Evolutionary conservation across 92 coral and sea anemone species (phyloP).

Genomic region (Parazoanthus darwini): DNA sequence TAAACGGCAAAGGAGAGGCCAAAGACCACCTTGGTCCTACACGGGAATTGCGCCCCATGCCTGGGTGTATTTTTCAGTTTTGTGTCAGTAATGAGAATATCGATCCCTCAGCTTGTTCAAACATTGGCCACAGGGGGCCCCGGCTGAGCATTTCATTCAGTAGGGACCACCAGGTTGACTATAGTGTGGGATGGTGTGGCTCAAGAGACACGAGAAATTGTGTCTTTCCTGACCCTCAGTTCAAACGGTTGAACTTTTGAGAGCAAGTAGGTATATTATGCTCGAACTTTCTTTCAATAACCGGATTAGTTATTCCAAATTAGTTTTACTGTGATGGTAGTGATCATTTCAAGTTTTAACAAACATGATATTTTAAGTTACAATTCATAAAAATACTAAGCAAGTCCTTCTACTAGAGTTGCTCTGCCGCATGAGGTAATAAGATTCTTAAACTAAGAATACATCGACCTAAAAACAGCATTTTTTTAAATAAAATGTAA

Average conservation of each 20-base stretch:
- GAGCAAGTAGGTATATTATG: neutral
- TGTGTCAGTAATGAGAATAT: constrained; percentile 11
- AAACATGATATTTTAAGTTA: too few relatives aligned
- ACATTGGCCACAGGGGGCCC: constrained; percentile 11
- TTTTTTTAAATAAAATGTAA: too few relatives aligned
- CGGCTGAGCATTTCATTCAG: constrained; percentile 17
- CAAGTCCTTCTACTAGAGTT: too few relatives aligned
- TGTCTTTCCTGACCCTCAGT: neutral
- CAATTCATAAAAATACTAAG: too few relatives aligned
- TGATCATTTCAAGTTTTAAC: too few relatives aligned
- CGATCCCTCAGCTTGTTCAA: neutral
- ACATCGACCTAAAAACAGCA: too few relatives aligned
- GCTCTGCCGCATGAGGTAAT: too few relatives aligned
- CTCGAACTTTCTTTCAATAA: neutral
- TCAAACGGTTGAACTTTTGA: neutral
- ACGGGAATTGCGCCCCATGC: constrained; percentile 4
- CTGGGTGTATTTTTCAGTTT: constrained; percentile 14
- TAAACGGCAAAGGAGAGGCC: constrained; percentile 20
- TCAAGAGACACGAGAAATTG: neutral
- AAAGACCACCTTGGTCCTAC: constrained; percentile 11
- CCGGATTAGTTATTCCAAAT: neutral
- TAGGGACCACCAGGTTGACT: neutral
- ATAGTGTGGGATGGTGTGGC: constrained; percentile 19
- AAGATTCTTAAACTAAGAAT: too few relatives aligned
- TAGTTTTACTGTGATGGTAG: too few relatives aligned